Evolutionary conservation across 2,113 vertebrate genomes (phyloP).

Genomic region (Dryoscopus gambensis): DNA sequence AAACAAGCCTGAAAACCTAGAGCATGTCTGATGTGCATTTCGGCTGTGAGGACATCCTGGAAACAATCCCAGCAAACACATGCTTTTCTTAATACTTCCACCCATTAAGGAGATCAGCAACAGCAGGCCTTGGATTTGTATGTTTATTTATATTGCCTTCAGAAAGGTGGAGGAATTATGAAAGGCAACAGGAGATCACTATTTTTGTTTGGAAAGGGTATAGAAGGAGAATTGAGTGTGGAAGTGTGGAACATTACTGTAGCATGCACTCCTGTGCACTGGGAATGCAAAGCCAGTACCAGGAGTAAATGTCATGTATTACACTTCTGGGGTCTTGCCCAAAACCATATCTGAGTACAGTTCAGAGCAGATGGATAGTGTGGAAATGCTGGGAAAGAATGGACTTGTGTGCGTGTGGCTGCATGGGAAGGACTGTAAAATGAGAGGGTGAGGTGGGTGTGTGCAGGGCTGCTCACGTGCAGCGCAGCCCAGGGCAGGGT

Average conservation of each 20-base stretch:
- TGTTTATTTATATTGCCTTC: background rate
- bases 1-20: background rate
- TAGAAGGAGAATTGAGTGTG: background rate
- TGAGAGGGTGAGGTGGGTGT: background rate
- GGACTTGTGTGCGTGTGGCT: rapidly evolving
- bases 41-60: background rate
- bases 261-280: background rate
- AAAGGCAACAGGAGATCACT: background rate
- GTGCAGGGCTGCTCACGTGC: background rate
- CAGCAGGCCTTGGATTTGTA: background rate
- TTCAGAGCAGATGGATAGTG: background rate
- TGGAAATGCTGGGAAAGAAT: background rate
- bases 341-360: background rate
- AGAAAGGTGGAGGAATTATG: background rate
- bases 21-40: background rate
- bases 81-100: background rate
- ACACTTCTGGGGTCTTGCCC: background rate
- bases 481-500: background rate
- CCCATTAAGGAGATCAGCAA: background rate
- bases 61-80: background rate
- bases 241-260: background rate
- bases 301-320: background rate
- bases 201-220: background rate
- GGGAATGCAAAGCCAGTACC: background rate
- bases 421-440: background rate